Conservation (phyloP, 2,113 vertebrate genomes). For the Amblyornis subalaris region DNA sequence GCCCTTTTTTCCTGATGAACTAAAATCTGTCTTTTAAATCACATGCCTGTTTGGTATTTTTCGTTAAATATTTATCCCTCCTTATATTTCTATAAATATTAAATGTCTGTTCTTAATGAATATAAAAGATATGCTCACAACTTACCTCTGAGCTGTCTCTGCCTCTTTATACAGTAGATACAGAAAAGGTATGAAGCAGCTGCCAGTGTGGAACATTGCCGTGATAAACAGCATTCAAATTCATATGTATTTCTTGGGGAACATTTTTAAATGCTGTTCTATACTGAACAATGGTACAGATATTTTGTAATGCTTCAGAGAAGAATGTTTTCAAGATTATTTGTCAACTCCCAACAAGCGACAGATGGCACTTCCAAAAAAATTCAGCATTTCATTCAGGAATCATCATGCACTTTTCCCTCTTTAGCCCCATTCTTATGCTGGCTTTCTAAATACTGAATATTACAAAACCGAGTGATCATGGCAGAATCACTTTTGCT, state of each 20-base stretch:
- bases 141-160: constrained; percentile 6
- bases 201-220: constrained; percentile 50
- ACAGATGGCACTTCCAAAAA: constrained; percentile 20
- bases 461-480: not conserved
- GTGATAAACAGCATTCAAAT: constrained; percentile 45
- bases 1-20: not conserved
- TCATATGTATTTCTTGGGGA: constrained; percentile 27
- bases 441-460: not conserved
- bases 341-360: not conserved
- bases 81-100: not conserved
- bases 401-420: not conserved
- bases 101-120: not conserved
- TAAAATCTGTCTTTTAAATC: not conserved
- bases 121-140: not conserved
- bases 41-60: not conserved
- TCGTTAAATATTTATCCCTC: not conserved
- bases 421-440: not conserved
- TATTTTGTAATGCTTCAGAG: constrained; percentile 22
- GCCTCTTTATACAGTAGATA: constrained; percentile 8
- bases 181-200: not conserved
- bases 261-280: constrained; percentile 30
- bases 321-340: constrained; percentile 32
- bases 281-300: constrained; percentile 24
- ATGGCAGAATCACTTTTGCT: not conserved
- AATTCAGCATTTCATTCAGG: constrained; percentile 1